Conservation (phyloP, 1,140 invertebrate species). For the Musca vetustissima region DNA sequence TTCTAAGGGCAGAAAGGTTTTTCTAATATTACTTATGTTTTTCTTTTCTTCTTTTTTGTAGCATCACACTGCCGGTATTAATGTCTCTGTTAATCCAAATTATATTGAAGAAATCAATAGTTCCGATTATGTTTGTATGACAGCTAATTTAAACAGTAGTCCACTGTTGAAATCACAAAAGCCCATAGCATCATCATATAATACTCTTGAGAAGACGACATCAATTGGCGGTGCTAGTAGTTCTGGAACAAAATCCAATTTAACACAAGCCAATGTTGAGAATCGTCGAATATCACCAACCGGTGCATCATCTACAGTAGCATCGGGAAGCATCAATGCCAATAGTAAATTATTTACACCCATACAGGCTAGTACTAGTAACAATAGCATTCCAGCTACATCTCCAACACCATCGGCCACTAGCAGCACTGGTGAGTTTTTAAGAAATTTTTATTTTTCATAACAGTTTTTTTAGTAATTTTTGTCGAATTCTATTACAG, state of each 20-base stretch:
- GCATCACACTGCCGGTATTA: conserved; percentile 39
- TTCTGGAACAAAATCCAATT: background rate
- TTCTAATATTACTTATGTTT: background rate
- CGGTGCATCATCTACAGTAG: background rate
- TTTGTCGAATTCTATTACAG: too few relatives aligned
- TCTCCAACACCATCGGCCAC: conserved; percentile 52
- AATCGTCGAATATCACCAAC: conserved; percentile 26
- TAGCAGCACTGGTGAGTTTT: conserved; percentile 44
- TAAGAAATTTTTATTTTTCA: background rate
- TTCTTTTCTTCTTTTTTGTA: background rate
- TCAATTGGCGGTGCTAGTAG: background rate
- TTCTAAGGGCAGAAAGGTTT: too few relatives aligned
- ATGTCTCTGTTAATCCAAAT: conserved; percentile 52
- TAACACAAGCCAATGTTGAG: conserved; percentile 12
- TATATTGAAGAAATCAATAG: conserved; percentile 65
- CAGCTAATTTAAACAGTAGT: conserved; percentile 58
- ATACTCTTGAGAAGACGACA: conserved; percentile 3
- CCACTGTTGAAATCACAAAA: conserved; percentile 10
- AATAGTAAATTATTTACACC: conserved; percentile 22
- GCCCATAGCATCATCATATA: conserved; percentile 17
- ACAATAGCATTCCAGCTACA: conserved; percentile 32
- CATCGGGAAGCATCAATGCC: background rate
- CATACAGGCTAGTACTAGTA: background rate
- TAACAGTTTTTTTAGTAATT: background rate
- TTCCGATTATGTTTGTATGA: conserved; percentile 74